A percentile compares a stretch with the other conserved stretches of the same genome.
Conservation (phyloP, 1,140 invertebrate species). For the Eupeodes corollae region DNA sequence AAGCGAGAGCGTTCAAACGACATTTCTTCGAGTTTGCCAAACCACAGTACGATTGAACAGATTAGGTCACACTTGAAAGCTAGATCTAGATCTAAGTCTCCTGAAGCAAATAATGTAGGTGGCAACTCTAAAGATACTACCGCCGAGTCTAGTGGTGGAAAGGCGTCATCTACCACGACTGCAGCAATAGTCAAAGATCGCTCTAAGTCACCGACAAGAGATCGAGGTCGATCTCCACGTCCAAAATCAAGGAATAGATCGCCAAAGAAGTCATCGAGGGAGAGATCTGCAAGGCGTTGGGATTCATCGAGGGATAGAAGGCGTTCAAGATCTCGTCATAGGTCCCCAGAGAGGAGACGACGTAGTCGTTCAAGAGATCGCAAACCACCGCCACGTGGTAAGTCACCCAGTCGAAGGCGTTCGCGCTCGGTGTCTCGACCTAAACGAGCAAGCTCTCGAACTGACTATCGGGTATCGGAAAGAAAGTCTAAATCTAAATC, state of each 20-base stretch:
- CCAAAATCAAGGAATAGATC: constrained; percentile 3
- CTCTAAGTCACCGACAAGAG: constrained; percentile 2
- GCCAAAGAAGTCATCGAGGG: constrained; percentile 13
- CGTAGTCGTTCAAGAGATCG: constrained; percentile 11
- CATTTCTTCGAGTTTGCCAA: constrained; percentile 11
- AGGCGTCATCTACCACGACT: constrained; percentile 4
- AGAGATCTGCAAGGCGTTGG: constrained; percentile 1
- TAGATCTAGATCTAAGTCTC: constrained; percentile 13
- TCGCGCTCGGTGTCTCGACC: constrained; percentile 21
- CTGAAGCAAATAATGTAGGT: constrained; percentile 9
- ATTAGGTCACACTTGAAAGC: constrained; percentile 14
- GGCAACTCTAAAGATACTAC: neutral
- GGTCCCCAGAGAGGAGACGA: constrained; percentile 3
- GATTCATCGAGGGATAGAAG: constrained; percentile 12
- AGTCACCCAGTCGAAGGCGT: constrained; percentile 4
- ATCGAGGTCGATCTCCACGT: constrained; percentile 14
- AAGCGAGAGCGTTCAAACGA: constrained; percentile 15
- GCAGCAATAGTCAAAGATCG: too few relatives aligned
- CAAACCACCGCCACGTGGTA: constrained; percentile 11
- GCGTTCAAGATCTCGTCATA: constrained; percentile 17
- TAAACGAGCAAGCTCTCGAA: constrained; percentile 15
- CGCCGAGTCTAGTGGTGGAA: neutral
- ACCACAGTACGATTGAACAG: constrained; percentile 9
- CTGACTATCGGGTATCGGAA: constrained; percentile 11
- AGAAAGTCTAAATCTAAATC: constrained; percentile 13